Evolutionary conservation across 2,113 vertebrate genomes (phyloP).

Genomic region (Girardinichthys multiradiatus): DNA sequence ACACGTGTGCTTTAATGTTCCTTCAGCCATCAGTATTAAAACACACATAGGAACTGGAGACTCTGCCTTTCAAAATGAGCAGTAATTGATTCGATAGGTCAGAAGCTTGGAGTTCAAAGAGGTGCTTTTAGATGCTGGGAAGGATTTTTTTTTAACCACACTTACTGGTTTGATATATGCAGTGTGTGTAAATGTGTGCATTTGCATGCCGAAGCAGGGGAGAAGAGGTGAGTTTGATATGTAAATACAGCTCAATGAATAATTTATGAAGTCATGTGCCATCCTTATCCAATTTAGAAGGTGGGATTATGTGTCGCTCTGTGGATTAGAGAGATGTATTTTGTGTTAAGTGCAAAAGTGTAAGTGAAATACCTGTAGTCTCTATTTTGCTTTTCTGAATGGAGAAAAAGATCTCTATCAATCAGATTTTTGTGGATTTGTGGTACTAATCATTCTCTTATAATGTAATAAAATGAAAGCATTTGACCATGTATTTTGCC

Average conservation of each 20-base stretch:
- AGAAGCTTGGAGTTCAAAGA: conserved; percentile 59
- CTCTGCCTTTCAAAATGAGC: conserved; percentile 34
- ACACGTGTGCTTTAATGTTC: background rate
- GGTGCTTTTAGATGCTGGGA: conserved; percentile 35
- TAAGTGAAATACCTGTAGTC: background rate
- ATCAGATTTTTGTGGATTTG: background rate
- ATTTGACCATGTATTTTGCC: too few relatives aligned
- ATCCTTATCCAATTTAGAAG: conserved; percentile 10
- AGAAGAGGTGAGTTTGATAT: conserved; percentile 41
- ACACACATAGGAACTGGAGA: background rate
- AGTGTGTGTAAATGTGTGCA: conserved; percentile 16
- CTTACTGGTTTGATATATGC: conserved; percentile 1
- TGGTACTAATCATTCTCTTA: background rate
- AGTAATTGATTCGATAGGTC: conserved; percentile 54
- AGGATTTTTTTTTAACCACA: conserved; percentile 22
- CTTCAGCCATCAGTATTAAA: conserved; percentile 29
- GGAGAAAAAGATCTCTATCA: background rate
- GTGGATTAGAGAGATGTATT: background rate
- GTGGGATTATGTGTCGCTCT: conserved; percentile 3
- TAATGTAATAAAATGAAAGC: background rate
- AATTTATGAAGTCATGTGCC: conserved; percentile 38
- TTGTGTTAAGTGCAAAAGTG: background rate
- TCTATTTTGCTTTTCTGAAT: background rate
- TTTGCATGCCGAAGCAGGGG: conserved; percentile 1
- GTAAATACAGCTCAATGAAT: conserved; percentile 53